Conservation (phyloP, 2,888 invertebrate species). For the Onthophagus sagittarius region DNA sequence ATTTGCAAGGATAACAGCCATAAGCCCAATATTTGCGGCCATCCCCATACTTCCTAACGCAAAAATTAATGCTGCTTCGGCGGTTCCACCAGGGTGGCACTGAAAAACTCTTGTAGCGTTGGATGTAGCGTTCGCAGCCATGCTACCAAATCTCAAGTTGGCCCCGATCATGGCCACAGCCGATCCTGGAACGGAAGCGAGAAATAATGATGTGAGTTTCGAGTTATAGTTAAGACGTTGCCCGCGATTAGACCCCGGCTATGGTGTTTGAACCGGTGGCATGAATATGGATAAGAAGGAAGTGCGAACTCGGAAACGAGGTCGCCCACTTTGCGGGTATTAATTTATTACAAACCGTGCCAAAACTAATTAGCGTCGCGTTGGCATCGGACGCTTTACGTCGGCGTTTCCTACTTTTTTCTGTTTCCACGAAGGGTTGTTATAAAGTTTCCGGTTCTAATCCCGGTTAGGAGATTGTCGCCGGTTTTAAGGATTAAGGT, state of each 20-base stretch:
- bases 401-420: not conserved
- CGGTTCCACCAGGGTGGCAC: constrained; percentile 77
- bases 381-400: not conserved
- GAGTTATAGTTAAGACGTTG: not conserved
- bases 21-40: constrained; percentile 75
- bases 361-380: not conserved
- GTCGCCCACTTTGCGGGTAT: not conserved
- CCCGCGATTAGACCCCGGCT: not conserved
- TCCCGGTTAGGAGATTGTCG: not conserved
- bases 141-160: constrained; percentile 67
- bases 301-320: not conserved
- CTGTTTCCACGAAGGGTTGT: not conserved
- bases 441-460: not conserved
- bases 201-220: constrained; percentile 1
- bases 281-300: constrained; percentile 8
- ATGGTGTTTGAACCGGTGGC: not conserved
- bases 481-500: not conserved
- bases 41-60: constrained; percentile 75
- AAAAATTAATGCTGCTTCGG: constrained; percentile 74
- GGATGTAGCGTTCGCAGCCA: constrained; percentile 63
- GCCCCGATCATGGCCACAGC: constrained; percentile 77
- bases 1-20: constrained; percentile 76
- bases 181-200: constrained; percentile 52
- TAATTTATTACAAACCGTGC: not conserved
- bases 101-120: constrained; percentile 69